phyloP scores from a whole-genome alignment of 2,888 invertebrate genomes.

The Limnephilus lunatus region DNA sequence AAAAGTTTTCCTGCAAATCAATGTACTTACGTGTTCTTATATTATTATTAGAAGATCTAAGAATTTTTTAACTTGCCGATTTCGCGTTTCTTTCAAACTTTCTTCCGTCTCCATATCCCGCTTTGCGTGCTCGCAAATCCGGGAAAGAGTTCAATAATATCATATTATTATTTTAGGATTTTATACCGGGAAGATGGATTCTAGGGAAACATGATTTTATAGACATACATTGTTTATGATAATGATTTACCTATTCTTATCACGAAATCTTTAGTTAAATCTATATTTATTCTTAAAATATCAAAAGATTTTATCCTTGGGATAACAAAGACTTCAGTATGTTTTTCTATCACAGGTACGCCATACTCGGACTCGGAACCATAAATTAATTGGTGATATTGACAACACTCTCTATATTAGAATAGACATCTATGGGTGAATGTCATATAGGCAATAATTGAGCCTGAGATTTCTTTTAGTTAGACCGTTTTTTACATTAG shows the following conservation, averaged over 20 bases:
- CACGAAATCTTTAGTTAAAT: neutral
- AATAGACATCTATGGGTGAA: neutral
- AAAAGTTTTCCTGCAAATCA: conserved; percentile 7
- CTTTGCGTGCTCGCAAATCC: neutral
- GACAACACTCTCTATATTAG: neutral
- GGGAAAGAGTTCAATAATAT: neutral
- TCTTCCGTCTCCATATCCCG: neutral
- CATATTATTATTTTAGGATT: neutral
- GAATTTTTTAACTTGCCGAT: neutral
- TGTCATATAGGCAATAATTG: too few species aligned
- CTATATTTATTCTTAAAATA: too few species aligned
- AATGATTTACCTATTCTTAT: neutral
- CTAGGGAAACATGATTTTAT: neutral
- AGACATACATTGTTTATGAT: neutral
- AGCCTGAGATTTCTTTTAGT: too few species aligned
- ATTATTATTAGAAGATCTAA: neutral
- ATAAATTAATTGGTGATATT: neutral
- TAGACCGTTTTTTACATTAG: too few species aligned
- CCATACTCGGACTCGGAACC: neutral
- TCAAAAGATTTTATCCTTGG: too few species aligned
- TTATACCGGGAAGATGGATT: neutral
- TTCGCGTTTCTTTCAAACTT: neutral
- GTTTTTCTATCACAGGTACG: neutral
- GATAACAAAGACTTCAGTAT: too few species aligned
- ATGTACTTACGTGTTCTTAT: neutral